Base-by-base conservation (phyloP, 2,797 vertebrate species). In the Pipistrellus kuhlii region DNA sequence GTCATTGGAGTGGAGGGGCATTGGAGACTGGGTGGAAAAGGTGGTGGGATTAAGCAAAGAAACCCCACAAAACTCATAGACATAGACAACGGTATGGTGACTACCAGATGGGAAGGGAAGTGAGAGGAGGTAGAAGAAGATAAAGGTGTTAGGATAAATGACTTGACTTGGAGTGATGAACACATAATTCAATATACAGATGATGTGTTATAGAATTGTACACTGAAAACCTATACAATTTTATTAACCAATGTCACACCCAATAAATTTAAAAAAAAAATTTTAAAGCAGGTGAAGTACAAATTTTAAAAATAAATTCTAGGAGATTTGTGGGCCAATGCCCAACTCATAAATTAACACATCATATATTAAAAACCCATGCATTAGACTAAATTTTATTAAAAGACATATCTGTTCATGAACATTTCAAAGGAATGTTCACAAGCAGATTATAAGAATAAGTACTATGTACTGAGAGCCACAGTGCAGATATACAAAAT, bases 231-330 rank as follows among this genome's bases (percentile, higher is more conserved):
- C 51, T 38, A 55, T 25, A 78, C 35, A 35, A 35, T 78, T 77
- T 55, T 78, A 55, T 38, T 55, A 78, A 55, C 51, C 13, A 35
- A 55, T 17, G 20, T 38, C 21, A 25, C 32, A 12, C n/a, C 48
- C n/a, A 35, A 55, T 77, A 55, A 77, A 25, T 35, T 35, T n/a
- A n/a, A n/a, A 48, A 77, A 25, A 35, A 53, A 51, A 21, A 14
- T 76, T 76, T 76, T 77, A 87, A 69, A 66, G 8, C 8, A 55
- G 10, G 62, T 14, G 46, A 87, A 84, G 23, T 73, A 68, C 38
- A 80, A 62, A 64, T 53, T 85, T 86, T 66, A 76, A 32, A 91
- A 76, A 95, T 4, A 30, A 88, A 27, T 68, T 85, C 69, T 51
- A 87, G 57, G 15, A 30, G 6, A 69, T n/a, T 83, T 48, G 13